Evolutionary conservation across 2,888 invertebrate genomes (phyloP), one percentile per base, ranked within the genome.

Genomic region (Nipponacmea schrenckii): DNA sequence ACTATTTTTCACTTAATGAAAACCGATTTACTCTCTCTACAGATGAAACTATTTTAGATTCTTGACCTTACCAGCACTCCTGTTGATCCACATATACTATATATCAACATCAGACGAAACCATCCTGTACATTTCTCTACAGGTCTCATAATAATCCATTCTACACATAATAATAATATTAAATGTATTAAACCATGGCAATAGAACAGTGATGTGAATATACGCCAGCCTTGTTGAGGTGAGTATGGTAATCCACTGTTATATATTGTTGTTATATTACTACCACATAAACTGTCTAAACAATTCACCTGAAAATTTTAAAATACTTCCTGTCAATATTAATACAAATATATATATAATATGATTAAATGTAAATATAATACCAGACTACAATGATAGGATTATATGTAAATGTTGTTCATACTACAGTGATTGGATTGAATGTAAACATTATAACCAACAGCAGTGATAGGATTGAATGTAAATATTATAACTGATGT

Each of bases 221-320:
- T 70, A 31, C 86, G 78, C 84, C 85, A 85, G 80, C 81, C 83
- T 72, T 85, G 86, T 67, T 74, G 70, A 10, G 79, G 78, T 1
- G 72, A 27, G 3, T 46, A 66, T 0, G 81, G 74, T 24, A 82
- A 69, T 82, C 83, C 84, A 12, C 70, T 74, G 24, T 73, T 73
- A 8, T 69, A 15, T 24, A 76, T 67, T 2, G 77, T 7, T 12
- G 48, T 50, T 8, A 80, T 31, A 2, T 48, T 68, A 15, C 80
- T 64, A 5, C 69, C 69, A 68, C 85, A 85, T 10, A 80, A 62
- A 10, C 74, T 67, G 20, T 62, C 71, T 24, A 83, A 68, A 64
- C 84, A 85, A 71, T 83, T 82, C 5, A 85, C 82, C 84, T 85
- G 70, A 0, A 71, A 67, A 48, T 50, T 50, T 20, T 45, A 64